phyloP scores from a whole-genome alignment of 2,888 invertebrate genomes.

The Drosophila hamatofila region DNA sequence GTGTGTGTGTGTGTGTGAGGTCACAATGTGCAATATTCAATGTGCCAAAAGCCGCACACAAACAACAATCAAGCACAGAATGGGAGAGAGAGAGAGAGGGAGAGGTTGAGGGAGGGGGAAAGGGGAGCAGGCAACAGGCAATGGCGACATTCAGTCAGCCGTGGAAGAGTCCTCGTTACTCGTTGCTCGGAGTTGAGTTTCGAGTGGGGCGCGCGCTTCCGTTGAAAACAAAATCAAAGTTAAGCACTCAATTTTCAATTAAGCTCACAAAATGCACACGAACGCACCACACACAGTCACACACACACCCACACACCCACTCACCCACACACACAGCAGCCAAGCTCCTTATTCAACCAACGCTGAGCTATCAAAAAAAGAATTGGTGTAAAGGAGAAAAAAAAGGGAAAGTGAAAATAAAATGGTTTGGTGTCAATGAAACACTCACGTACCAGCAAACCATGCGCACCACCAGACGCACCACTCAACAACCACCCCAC shows the following conservation, averaged over 20 bases:
- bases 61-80: conserved; percentile 45
- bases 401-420: conserved; percentile 43
- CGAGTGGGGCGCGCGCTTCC: conserved; percentile 61
- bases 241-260: conserved; percentile 81
- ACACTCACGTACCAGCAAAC: conserved; percentile 39
- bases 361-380: conserved; percentile 29
- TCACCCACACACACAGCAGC: conserved; percentile 15
- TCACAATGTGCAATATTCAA: conserved; percentile 60
- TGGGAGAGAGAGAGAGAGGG: conserved; percentile 14
- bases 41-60: conserved; percentile 70
- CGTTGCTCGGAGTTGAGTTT: conserved; percentile 56
- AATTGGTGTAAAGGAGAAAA: conserved; percentile 5
- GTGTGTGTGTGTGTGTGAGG: conserved; percentile 11
- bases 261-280: conserved; percentile 71
- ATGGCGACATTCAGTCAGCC: conserved; percentile 43
- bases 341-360: conserved; percentile 48
- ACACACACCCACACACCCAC: conserved; percentile 9
- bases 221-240: conserved; percentile 76
- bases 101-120: conserved; percentile 8
- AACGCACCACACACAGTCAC: conserved; percentile 42
- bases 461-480: conserved; percentile 16
- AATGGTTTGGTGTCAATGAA: conserved; percentile 62
- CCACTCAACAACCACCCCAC: neutral
- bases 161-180: conserved; percentile 36
- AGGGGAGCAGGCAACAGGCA: conserved; percentile 19